These are phyloP conservation scores for Rhopalosiphum padi DNA, from an alignment of 1,140 invertebrate species.

Conservation along the genomic window DNA sequence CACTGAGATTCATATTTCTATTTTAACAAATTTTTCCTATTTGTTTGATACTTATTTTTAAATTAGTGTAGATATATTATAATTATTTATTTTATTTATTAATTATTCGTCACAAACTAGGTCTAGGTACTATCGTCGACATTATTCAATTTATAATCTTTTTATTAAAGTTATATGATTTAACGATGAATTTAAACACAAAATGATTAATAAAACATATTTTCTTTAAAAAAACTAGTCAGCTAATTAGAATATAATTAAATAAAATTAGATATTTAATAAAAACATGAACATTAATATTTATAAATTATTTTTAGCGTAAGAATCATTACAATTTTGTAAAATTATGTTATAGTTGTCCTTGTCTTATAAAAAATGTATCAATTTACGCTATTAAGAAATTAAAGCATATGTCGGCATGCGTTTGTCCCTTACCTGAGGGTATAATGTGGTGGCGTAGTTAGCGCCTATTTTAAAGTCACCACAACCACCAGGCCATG, in stretches of 20 bases:
- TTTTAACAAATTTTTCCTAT: background rate
- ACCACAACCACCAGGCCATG: slow-evolving; percentile 96
- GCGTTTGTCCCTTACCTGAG: slow-evolving; percentile 67
- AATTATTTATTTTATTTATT: no score
- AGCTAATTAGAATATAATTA: no score
- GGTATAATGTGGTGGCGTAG: slow-evolving; percentile 85
- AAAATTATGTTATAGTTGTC: background rate
- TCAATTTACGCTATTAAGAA: background rate
- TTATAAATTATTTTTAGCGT: no score
- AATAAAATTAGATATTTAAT: no score
- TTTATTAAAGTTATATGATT: background rate
- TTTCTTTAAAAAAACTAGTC: no score
- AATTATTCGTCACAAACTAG: no score
- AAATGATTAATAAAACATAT: no score
- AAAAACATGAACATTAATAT: no score
- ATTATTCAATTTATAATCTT: background rate
- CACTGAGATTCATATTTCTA: background rate
- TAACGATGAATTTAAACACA: no score
- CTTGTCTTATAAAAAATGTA: background rate
- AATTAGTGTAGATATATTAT: background rate
- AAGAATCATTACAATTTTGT: no score
- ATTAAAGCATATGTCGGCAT: background rate
- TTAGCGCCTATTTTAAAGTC: slow-evolving; percentile 95
- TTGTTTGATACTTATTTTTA: background rate
- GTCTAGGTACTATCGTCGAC: no score